Base-by-base conservation (phyloP, 2,888 invertebrate species). In the Callosobruchus maculatus region DNA sequence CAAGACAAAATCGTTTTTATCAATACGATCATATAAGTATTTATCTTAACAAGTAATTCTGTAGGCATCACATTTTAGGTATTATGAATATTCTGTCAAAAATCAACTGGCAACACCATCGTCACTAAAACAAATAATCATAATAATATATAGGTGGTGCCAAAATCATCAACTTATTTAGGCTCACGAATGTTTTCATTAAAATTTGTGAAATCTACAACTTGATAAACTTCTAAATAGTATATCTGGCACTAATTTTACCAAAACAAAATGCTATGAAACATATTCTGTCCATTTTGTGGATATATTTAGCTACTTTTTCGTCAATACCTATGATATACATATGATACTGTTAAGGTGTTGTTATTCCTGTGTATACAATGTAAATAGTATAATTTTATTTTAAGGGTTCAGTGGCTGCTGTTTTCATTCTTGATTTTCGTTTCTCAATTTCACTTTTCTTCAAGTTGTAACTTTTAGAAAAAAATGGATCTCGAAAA, bases 301-400 rank as follows among this genome's bases (percentile, higher is more conserved):
- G 49, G 49, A 49, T 49, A 49, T 7, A 49, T 49, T 5, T 49
- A 49, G 49, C 49, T 49, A 49, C 13, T 30, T 49, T 49, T 49
- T 49, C 49, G 9, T 49, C 49, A 49, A 49, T 7, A 3, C 18
- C 49, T 49, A 49, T 49, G 49, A 49, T 70, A 70, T 70, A 68
- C 68, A 9, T 68, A 68, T 49, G 13, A 49, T 49, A 49, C 13
- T 49, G 49, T 49, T 78, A 76, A 75, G 73, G 74, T 78, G 73
- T 78, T 77, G 74, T 77, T 77, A 77, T 76, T 75, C 75, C 75
- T 79, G 74, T 77, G 78, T 79, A 78, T 75, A 78, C 78, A 77
- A 75, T 80, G 79, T 78, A 80, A 77, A 79, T 78, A 78, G 74
- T 78, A 77, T 77, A 78, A 75, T 76, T 74, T 49, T 5, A 49